phyloP scores from a whole-genome alignment of 1,140 invertebrate species.

The Ylistrum balloti region DNA sequence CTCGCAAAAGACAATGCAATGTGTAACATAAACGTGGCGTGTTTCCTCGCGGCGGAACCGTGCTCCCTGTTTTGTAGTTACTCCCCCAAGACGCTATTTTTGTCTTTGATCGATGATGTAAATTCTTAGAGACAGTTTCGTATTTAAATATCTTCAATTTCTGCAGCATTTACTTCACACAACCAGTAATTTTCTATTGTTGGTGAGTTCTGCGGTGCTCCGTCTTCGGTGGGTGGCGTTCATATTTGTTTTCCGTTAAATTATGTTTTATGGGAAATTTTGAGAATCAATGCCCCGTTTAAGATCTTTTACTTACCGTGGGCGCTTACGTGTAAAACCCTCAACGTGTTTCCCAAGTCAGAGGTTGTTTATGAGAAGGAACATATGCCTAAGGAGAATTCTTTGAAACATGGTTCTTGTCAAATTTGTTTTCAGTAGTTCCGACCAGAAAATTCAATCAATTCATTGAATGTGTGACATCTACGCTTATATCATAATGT shows the following conservation, averaged over 20 bases:
- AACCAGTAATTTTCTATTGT: background rate
- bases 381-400: background rate
- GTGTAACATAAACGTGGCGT: background rate
- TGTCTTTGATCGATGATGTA: slow-evolving; percentile 10
- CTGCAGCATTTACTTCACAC: slow-evolving; percentile 1
- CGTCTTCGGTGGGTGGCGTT: background rate
- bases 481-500: background rate
- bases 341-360: background rate
- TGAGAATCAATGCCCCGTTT: background rate
- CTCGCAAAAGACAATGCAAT: background rate
- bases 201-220: background rate
- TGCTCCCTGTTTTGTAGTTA: background rate
- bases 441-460: background rate
- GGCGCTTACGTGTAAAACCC: background rate
- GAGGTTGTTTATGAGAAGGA: background rate
- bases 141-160: slow-evolving; percentile 10
- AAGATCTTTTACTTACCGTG: background rate
- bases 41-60: background rate
- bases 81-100: slow-evolving; percentile 19
- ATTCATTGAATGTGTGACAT: background rate
- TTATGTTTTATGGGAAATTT: background rate
- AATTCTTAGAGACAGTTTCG: slow-evolving; percentile 27
- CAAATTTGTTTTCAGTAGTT: background rate
- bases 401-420: background rate
- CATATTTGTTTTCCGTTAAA: slow-evolving; percentile 6